phyloP scores from a whole-genome alignment of 1,140 invertebrate genomes.

The Ceratoteleas bidentatus region DNA sequence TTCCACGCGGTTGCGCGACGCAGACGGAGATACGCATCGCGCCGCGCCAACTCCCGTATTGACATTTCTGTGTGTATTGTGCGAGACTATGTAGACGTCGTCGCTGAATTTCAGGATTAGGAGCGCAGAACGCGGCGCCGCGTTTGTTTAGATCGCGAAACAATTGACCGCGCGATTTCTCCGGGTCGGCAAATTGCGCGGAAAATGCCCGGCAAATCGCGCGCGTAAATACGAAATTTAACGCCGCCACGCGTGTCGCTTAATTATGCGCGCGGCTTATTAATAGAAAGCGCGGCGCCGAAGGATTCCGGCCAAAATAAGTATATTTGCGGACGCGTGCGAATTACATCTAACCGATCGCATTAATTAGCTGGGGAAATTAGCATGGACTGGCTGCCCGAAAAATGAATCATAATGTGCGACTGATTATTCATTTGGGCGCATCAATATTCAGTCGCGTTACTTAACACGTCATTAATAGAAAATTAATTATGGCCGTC shows the following conservation, averaged over 20 bases:
- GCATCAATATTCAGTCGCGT: constrained; percentile 17
- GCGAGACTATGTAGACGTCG: constrained; percentile 47
- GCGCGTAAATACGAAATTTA: background rate
- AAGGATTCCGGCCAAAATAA: too few species aligned
- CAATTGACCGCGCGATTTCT: constrained; percentile 4
- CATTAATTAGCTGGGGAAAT: background rate
- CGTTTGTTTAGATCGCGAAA: constrained; percentile 39
- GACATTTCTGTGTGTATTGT: constrained; percentile 54
- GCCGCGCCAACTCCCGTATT: constrained; percentile 14
- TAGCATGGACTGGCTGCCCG: background rate
- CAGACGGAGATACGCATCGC: constrained; percentile 36
- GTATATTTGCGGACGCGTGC: too few species aligned
- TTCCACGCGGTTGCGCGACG: constrained; percentile 29
- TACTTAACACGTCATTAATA: constrained; percentile 19
- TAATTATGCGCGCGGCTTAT: too few species aligned
- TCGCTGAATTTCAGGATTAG: constrained; percentile 60
- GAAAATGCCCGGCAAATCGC: background rate
- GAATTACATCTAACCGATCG: background rate
- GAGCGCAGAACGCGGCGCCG: constrained; percentile 34
- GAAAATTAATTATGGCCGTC: constrained; percentile 19
- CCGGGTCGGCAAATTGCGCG: too few species aligned
- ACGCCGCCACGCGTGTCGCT: too few species aligned
- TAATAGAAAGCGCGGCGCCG: too few species aligned
- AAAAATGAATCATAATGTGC: background rate
- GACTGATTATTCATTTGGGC: constrained; percentile 17